phyloP scores from a whole-genome alignment of 2,797 vertebrate genomes.

The Lagocephalus sceleratus region DNA sequence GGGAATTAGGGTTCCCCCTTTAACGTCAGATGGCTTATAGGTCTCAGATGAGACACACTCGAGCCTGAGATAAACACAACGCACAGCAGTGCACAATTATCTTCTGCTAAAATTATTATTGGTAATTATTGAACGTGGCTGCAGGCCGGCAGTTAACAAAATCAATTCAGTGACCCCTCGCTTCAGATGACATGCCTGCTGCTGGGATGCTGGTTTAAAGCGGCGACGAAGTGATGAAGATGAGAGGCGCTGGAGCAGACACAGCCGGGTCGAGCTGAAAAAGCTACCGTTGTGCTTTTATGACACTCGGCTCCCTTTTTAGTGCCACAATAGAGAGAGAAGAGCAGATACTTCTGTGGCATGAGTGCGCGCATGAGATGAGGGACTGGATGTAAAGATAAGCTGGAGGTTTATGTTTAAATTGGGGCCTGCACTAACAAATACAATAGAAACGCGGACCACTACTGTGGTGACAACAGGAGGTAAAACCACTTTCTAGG shows the following conservation, averaged over 20 bases:
- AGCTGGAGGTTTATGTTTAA: too few relatives aligned
- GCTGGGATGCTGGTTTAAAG: conserved; percentile 19
- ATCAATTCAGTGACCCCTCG: conserved; percentile 43
- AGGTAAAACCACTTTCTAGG: too few relatives aligned
- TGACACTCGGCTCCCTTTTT: conserved; percentile 24
- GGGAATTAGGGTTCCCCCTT: background rate
- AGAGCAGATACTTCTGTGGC: conserved; percentile 53
- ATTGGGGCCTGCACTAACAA: too few relatives aligned
- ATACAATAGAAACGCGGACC: too few relatives aligned
- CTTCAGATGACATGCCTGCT: conserved; percentile 38
- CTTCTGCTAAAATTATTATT: conserved; percentile 14
- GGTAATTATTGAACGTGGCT: conserved; percentile 28
- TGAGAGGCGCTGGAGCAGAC: conserved; percentile 8
- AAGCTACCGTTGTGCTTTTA: conserved; percentile 44
- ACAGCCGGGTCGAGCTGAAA: conserved; percentile 50
- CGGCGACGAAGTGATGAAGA: conserved; percentile 6
- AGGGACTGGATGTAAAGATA: too few relatives aligned
- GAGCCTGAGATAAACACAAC: conserved; percentile 17
- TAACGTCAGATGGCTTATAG: too few relatives aligned
- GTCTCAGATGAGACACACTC: background rate
- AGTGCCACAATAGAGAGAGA: conserved; percentile 20
- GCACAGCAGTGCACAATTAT: conserved; percentile 1
- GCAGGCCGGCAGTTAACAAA: conserved; percentile 32
- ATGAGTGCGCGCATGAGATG: conserved; percentile 27
- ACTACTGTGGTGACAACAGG: too few relatives aligned